phyloP scores from a whole-genome alignment of 2,797 vertebrate species.

The Labeo calbasu region DNA sequence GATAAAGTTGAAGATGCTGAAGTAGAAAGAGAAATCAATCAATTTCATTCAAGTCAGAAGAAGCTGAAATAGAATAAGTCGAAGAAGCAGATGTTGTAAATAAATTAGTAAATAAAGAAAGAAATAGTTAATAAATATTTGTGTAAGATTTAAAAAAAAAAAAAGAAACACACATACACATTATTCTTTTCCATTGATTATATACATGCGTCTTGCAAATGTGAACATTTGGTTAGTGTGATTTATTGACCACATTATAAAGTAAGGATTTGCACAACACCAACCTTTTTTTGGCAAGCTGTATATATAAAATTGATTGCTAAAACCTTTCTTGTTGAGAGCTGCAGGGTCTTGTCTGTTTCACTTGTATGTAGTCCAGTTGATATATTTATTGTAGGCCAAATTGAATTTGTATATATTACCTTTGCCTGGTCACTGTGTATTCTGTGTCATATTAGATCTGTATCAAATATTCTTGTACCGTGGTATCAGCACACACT shows the following conservation, averaged over 20 bases:
- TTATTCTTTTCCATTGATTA: not conserved
- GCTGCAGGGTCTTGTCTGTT: not conserved
- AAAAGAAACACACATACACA: too few species aligned
- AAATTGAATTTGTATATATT: not conserved
- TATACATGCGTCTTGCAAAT: not conserved
- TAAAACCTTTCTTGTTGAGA: not conserved
- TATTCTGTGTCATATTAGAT: slow-evolving; percentile 22
- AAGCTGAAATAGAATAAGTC: too few species aligned
- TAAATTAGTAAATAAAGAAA: too few species aligned
- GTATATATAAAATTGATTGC: not conserved
- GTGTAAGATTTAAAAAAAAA: too few species aligned
- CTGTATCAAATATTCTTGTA: not conserved
- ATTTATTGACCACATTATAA: not conserved
- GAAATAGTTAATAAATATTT: too few species aligned
- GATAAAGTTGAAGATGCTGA: too few species aligned
- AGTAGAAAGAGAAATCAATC: too few species aligned
- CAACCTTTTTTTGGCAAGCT: not conserved
- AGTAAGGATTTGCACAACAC: not conserved
- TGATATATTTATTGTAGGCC: slow-evolving; percentile 3
- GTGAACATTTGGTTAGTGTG: not conserved
- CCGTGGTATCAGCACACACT: not conserved
- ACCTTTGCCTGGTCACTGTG: not conserved
- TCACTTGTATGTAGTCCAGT: not conserved
- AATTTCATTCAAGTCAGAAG: too few species aligned
- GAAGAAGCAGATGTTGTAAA: too few species aligned